A percentile compares a stretch with the other conserved stretches of the same genome.
These are phyloP conservation scores for Solea senegalensis DNA, from an alignment of 2,113 vertebrate species.

Conservation along the genomic window DNA sequence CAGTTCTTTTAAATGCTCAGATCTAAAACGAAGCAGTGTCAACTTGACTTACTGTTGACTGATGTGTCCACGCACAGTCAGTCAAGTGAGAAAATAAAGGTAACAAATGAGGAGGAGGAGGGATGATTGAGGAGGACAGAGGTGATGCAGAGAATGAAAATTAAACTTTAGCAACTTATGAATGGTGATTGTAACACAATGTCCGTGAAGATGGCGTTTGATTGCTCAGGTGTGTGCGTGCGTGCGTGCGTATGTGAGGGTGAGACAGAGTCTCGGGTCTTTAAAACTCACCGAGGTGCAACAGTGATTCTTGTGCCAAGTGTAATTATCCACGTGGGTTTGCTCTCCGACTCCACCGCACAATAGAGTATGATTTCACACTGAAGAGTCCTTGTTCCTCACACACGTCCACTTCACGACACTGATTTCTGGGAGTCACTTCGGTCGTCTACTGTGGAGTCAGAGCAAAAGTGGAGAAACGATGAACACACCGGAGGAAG, in stretches of 20 bases:
- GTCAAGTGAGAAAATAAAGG: constrained; percentile 48
- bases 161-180: constrained; percentile 51
- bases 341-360: constrained; percentile 27
- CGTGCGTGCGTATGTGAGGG: constrained; percentile 4
- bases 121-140: constrained; percentile 16
- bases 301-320: constrained; percentile 26
- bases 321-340: constrained; percentile 50
- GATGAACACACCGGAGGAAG: no score
- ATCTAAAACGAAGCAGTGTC: constrained; percentile 1
- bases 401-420: not conserved
- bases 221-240: constrained; percentile 71
- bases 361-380: constrained; percentile 70
- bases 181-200: constrained; percentile 83
- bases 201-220: constrained; percentile 72
- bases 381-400: constrained; percentile 22
- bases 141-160: constrained; percentile 13
- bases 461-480: not conserved
- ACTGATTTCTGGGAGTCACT: constrained; percentile 5
- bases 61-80: constrained; percentile 17
- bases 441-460: not conserved
- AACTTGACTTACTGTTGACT: constrained; percentile 9
- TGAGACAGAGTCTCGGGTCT: constrained; percentile 16
- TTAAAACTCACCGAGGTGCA: not conserved
- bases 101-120: constrained; percentile 1
- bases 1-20: no score